Evolutionary conservation across 1,140 invertebrate species (phyloP).

Genomic region (Bombus consobrinus): DNA sequence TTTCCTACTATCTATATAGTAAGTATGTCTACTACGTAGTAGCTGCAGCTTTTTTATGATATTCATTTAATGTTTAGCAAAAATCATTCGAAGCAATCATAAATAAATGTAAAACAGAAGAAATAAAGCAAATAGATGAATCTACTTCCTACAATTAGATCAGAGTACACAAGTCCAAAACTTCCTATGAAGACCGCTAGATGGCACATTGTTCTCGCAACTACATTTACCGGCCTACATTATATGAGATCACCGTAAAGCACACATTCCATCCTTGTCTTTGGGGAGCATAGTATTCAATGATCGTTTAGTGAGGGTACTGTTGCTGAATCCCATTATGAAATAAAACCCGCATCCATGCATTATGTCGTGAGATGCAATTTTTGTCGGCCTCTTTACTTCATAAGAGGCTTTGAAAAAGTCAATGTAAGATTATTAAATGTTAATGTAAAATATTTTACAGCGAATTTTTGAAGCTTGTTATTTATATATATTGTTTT

Average conservation of each 20-base stretch:
- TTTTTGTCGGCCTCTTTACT: conserved; percentile 87
- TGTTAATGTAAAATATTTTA: no score
- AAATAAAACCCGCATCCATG: conserved; percentile 83
- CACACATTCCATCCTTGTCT: conserved; percentile 83
- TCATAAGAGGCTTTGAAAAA: conserved; percentile 81
- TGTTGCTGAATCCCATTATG: conserved; percentile 86
- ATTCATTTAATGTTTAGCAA: background rate
- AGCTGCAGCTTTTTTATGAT: no score
- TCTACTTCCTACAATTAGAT: background rate
- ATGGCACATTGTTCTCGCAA: conserved; percentile 67
- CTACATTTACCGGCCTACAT: background rate
- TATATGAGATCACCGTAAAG: conserved; percentile 33
- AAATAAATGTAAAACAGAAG: background rate
- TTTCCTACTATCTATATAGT: no score
- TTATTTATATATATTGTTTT: no score
- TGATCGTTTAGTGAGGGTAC: conserved; percentile 88
- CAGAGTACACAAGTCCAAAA: background rate
- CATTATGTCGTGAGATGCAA: conserved; percentile 84
- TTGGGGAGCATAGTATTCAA: conserved; percentile 88
- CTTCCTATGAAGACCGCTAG: conserved; percentile 45
- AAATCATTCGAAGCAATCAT: background rate
- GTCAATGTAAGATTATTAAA: accelerated
- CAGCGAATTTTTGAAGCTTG: accelerated
- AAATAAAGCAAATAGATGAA: background rate
- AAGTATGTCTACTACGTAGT: no score